Percentiles rank a stretch among this genome's conserved stretches.
These are phyloP conservation scores for Phyllostomus hastatus DNA, from an alignment of 2,113 vertebrate genomes.

Conservation along the genomic window DNA sequence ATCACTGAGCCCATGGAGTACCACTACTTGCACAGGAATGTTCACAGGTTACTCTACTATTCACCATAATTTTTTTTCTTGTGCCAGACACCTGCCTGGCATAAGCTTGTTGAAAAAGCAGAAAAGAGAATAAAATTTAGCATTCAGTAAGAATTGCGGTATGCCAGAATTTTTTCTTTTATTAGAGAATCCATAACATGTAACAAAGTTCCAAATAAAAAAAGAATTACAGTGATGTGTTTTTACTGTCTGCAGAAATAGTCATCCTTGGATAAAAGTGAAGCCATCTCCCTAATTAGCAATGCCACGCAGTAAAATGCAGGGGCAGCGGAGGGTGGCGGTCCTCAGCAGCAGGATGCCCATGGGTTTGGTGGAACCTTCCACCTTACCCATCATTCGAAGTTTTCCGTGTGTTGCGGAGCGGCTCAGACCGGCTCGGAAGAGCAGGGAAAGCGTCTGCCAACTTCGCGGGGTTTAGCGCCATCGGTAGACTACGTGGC, in stretches of 20 bases:
- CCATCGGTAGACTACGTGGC: not conserved
- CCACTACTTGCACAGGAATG: not conserved
- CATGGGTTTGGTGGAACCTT: not conserved
- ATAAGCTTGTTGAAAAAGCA: not conserved
- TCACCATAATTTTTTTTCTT: not conserved
- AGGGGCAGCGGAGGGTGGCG: not conserved
- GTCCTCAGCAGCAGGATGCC: not conserved
- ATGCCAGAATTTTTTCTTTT: not conserved
- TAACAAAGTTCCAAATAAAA: not conserved
- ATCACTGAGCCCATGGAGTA: not conserved
- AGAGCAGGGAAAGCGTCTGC: not conserved
- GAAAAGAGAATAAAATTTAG: not conserved
- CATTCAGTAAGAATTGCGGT: not conserved
- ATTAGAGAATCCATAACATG: not conserved
- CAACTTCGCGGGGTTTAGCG: not conserved
- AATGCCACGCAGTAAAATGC: not conserved
- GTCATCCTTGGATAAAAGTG: not conserved
- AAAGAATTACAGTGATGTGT: not conserved
- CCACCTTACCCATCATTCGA: not conserved
- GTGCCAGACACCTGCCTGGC: too few species aligned
- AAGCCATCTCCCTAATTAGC: not conserved
- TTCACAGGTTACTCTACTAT: not conserved
- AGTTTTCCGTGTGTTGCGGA: not conserved
- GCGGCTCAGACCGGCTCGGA: not conserved
- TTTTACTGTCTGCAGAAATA: not conserved